These are phyloP conservation scores for Vanacampus margaritifer DNA, from an alignment of 2,113 vertebrate species.

Conservation along the genomic window DNA sequence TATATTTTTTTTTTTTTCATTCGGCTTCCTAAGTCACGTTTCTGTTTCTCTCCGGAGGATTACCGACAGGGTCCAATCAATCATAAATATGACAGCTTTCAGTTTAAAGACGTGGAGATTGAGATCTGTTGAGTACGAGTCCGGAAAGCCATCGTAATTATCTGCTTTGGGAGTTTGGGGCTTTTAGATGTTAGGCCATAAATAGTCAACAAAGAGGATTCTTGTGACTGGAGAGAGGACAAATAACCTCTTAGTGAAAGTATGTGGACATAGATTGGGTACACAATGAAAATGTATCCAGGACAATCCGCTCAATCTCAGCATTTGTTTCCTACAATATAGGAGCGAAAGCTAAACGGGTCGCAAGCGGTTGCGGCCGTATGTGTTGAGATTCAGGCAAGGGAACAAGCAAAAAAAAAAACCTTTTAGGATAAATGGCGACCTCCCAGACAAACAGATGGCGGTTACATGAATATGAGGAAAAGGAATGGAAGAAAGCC, in stretches of 20 bases:
- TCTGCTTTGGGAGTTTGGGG: background rate
- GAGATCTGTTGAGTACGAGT: background rate
- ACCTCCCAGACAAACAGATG: constrained; percentile 44
- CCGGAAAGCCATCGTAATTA: background rate
- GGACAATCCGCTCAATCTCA: constrained; percentile 1
- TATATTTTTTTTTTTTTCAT: too few relatives aligned
- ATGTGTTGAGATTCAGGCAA: background rate
- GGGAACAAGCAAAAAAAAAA: constrained; percentile 12
- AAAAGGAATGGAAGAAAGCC: constrained; percentile 43
- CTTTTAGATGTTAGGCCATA: background rate
- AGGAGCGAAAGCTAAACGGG: background rate
- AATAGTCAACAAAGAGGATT: background rate
- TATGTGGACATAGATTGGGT: background rate
- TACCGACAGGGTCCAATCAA: background rate
- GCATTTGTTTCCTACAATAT: background rate
- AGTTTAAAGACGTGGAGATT: background rate
- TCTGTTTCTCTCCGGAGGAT: too few relatives aligned
- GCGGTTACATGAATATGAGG: constrained; percentile 16
- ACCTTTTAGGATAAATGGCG: constrained; percentile 20
- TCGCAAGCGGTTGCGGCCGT: too few relatives aligned
- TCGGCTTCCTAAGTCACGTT: too few relatives aligned
- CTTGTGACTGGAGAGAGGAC: background rate
- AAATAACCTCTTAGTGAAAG: background rate
- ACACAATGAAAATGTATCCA: background rate
- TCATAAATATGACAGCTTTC: background rate